These are phyloP conservation scores for Cyprinodon tularosa DNA, from an alignment of 2,113 vertebrate genomes.

Conservation along the genomic window DNA sequence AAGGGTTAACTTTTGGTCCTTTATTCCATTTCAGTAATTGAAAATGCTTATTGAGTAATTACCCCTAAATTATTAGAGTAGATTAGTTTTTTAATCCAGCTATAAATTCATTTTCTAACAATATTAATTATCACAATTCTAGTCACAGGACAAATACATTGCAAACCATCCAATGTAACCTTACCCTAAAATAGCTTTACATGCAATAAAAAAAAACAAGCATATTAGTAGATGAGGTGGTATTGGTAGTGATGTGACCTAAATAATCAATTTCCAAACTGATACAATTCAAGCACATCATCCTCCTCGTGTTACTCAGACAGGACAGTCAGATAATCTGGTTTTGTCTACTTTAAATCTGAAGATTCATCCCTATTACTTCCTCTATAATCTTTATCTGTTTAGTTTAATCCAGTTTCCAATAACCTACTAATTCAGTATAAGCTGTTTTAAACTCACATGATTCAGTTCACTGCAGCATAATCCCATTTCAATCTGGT, in stretches of 20 bases:
- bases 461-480: conserved; percentile 56
- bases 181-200: too few species aligned
- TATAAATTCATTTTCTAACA: not conserved
- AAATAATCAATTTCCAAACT: conserved; percentile 17
- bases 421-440: conserved; percentile 57
- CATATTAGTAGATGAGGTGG: not conserved
- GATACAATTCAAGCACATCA: not conserved
- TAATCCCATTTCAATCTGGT: conserved; percentile 60
- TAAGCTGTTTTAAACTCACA: conserved; percentile 59
- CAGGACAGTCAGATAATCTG: conserved; percentile 35
- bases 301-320: not conserved
- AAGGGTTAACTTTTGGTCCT: not conserved
- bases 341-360: conserved; percentile 24
- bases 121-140: not conserved
- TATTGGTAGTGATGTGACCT: not conserved
- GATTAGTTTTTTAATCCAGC: not conserved
- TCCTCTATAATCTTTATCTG: conserved; percentile 27
- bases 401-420: conserved; percentile 45
- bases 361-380: conserved; percentile 8
- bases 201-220: not conserved
- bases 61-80: not conserved
- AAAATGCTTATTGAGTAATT: not conserved
- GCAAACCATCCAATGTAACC: not conserved
- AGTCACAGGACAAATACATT: not conserved
- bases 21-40: not conserved